Percentiles rank a stretch among this genome's conserved stretches.
Conservation (phyloP, 2,888 invertebrate genomes). For the Andrena haemorrhoa region DNA sequence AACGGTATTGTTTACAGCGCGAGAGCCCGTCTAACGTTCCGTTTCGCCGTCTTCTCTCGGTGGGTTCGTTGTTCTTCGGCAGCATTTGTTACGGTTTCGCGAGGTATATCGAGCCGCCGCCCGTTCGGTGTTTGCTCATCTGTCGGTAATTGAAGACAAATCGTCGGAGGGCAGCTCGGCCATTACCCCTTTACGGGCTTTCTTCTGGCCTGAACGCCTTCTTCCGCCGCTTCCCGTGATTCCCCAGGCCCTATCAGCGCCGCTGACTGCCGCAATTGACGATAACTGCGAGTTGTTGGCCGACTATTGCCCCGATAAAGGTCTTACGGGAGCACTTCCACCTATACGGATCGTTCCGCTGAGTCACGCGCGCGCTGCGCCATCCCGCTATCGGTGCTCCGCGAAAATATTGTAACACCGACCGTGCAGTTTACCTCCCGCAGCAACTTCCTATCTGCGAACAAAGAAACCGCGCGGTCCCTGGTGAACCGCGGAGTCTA, state of each 20-base stretch:
- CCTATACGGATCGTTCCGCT: constrained; percentile 27
- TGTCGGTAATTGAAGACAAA: constrained; percentile 48
- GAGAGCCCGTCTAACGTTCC: background rate
- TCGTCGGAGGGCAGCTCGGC: constrained; percentile 10
- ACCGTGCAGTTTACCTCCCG: constrained; percentile 18
- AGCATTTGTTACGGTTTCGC: constrained; percentile 2
- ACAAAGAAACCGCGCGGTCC: background rate
- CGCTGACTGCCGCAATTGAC: constrained; percentile 60
- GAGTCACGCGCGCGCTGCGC: constrained; percentile 27
- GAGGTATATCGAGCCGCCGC: background rate
- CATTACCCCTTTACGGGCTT: constrained; percentile 39
- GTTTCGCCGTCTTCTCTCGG: background rate
- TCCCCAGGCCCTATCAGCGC: constrained; percentile 38
- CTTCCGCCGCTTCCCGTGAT: constrained; percentile 42
- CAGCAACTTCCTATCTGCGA: background rate
- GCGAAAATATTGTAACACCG: constrained; percentile 13
- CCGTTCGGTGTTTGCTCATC: constrained; percentile 24
- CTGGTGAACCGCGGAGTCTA: background rate
- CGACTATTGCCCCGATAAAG: constrained; percentile 54
- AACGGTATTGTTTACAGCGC: background rate
- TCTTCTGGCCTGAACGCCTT: constrained; percentile 31
- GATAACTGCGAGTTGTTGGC: constrained; percentile 65
- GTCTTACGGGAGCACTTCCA: constrained; percentile 55
- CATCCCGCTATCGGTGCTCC: constrained; percentile 15
- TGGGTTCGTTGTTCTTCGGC: background rate